Base-by-base conservation (phyloP, 2,888 invertebrate genomes). In the Scaptodrosophila latifasciaeformis region DNA sequence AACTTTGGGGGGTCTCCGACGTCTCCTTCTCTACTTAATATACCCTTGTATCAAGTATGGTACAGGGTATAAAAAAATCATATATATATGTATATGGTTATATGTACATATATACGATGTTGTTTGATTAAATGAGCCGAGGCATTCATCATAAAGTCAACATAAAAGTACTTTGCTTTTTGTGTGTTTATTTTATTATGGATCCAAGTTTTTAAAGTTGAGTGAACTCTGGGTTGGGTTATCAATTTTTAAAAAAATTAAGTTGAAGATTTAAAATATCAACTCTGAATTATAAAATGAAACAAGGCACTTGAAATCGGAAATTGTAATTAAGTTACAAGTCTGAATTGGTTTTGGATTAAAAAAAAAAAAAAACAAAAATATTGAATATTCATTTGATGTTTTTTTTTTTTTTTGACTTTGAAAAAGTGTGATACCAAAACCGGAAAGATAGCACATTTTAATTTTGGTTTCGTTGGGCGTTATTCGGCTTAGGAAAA, bases 81-180 rank as follows among this genome's bases (percentile, higher is more conserved):
- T 24, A 5, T 3, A 3, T 7, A 24, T 5, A 24, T 24, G 24
- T 24, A 5, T 3, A 7, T 24, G 24, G 24, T 24, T 24, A 7
- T 3, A n/a, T n/a, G n/a, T n/a, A n/a, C n/a, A n/a, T n/a, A n/a
- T n/a, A n/a, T n/a, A n/a, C n/a, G n/a, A n/a, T 34, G 17, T 61
- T 50, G 60, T 49, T 49, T 59, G 54, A 76, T 69, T 79, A 76
- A 76, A 79, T 76, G 79, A 71, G 67, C 60, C 54, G 46, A 54
- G 66, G 56, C 72, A 79, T 74, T 76, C 64, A 71, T 74, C 74
- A 74, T 55, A 62, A 59, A 57, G 55, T 54, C 67, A 50, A 53
- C 17, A 54, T 54, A 44, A 51, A 7, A 13, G 30, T 17, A 49
- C 30, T 54, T 34, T 10, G 4, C 35, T 47, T 31, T 47, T 12